Evolutionary conservation across 2,888 invertebrate genomes (phyloP).

Genomic region (Epirrita christyi): DNA sequence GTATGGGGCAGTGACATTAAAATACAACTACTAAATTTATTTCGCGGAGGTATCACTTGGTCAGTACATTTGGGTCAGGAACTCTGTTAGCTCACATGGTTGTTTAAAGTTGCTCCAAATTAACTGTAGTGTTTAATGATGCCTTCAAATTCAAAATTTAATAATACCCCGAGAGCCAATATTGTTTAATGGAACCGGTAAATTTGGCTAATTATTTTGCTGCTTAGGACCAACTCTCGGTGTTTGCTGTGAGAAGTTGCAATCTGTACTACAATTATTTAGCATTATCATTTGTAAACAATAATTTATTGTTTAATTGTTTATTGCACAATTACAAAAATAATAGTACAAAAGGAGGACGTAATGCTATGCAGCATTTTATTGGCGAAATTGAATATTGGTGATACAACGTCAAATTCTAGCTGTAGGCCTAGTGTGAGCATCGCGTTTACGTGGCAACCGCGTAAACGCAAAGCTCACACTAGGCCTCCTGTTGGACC

Average conservation of each 20-base stretch:
- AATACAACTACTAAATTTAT: background rate
- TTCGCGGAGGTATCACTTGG: background rate
- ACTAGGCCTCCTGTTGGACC: too few relatives aligned
- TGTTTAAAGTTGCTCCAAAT: slow-evolving; percentile 59
- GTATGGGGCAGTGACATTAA: background rate
- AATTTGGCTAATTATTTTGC: slow-evolving; percentile 70
- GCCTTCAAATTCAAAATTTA: slow-evolving; percentile 70
- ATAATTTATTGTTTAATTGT: background rate
- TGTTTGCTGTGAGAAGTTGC: slow-evolving; percentile 46
- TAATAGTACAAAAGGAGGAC: too few relatives aligned
- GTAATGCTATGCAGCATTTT: too few relatives aligned
- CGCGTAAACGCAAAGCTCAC: too few relatives aligned
- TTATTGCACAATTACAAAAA: background rate
- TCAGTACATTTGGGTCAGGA: slow-evolving; percentile 10
- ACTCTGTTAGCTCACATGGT: slow-evolving; percentile 33
- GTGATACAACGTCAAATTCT: background rate
- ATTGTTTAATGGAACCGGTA: slow-evolving; percentile 68
- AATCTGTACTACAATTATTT: slow-evolving; percentile 3
- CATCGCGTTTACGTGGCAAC: too few relatives aligned
- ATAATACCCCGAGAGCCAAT: slow-evolving; percentile 56
- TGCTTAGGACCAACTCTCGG: slow-evolving; percentile 54
- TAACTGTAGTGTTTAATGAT: slow-evolving; percentile 69
- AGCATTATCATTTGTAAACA: background rate
- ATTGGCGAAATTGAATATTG: too few relatives aligned
- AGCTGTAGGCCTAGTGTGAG: too few relatives aligned